phyloP scores from a whole-genome alignment of 2,797 vertebrate genomes.

The Phalloptychus januarius region DNA sequence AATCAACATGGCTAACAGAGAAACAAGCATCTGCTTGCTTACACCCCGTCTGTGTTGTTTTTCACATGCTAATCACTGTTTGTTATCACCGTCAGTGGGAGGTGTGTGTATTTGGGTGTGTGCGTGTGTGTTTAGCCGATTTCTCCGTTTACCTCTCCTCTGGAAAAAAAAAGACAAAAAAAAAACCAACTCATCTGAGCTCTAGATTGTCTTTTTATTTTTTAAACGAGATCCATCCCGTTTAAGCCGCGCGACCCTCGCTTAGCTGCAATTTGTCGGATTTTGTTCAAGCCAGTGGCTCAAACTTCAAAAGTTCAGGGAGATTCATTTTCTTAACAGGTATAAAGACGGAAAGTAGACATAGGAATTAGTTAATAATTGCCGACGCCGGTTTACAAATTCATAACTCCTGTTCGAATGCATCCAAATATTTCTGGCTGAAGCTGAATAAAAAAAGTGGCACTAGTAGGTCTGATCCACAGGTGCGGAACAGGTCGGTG shows the following conservation, averaged over 20 bases:
- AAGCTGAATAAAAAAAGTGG: neutral
- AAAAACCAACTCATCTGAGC: conserved; percentile 29
- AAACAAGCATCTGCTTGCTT: conserved; percentile 74
- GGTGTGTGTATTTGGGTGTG: conserved; percentile 62
- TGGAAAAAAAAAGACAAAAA: conserved; percentile 35
- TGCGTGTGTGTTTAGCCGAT: conserved; percentile 44
- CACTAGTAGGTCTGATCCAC: conserved; percentile 47
- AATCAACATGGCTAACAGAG: conserved; percentile 76
- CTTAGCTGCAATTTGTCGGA: conserved; percentile 6
- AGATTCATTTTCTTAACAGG: conserved; percentile 12
- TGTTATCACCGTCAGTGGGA: conserved; percentile 76
- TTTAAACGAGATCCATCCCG: conserved; percentile 34
- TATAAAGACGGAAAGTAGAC: neutral
- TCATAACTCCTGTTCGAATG: neutral
- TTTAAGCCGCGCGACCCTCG: conserved; percentile 21
- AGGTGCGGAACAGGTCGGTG: conserved; percentile 53
- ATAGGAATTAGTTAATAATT: neutral
- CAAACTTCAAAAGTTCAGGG: conserved; percentile 10
- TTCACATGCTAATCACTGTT: conserved; percentile 81
- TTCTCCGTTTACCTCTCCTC: conserved; percentile 50
- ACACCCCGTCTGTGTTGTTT: conserved; percentile 74
- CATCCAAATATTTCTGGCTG: neutral
- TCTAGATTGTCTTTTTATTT: conserved; percentile 27
- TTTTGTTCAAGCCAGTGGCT: conserved; percentile 24
- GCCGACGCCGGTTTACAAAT: neutral